phyloP scores from a whole-genome alignment of 2,113 vertebrate species.

The Pao palembangensis region DNA sequence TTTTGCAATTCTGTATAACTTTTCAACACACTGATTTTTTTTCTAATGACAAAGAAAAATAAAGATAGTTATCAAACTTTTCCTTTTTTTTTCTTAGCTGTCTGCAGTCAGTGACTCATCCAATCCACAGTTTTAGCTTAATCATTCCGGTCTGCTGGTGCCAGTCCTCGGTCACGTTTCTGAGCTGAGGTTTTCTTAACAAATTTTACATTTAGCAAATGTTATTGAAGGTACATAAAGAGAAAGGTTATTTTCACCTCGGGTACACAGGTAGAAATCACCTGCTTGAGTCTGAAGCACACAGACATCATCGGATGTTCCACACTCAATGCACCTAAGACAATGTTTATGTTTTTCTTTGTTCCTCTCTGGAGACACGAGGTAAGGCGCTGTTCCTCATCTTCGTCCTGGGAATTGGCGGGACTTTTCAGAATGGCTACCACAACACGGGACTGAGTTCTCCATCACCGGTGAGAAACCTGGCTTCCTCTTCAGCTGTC shows the following conservation, averaged over 20 bases:
- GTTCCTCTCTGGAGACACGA: slow-evolving; percentile 46
- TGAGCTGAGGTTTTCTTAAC: background rate
- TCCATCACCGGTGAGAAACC: slow-evolving; percentile 65
- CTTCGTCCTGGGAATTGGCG: slow-evolving; percentile 70
- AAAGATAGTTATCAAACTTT: background rate
- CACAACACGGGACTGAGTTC: slow-evolving; percentile 68
- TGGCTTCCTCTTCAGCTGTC: background rate
- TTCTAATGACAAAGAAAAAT: background rate
- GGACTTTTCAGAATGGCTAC: slow-evolving; percentile 69
- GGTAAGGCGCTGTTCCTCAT: slow-evolving; percentile 69
- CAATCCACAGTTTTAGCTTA: slow-evolving; percentile 31
- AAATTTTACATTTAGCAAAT: background rate
- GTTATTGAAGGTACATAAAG: background rate
- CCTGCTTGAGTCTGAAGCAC: no score
- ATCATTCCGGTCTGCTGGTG: slow-evolving; percentile 23
- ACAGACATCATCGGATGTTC: no score
- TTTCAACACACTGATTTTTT: no score
- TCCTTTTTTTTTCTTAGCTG: background rate
- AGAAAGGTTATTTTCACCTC: background rate
- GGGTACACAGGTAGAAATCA: no score
- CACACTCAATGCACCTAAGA: background rate
- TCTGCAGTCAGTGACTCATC: slow-evolving; percentile 10
- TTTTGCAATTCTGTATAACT: no score
- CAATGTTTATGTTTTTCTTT: background rate
- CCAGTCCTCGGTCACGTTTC: background rate